Evolutionary conservation across 2,113 vertebrate genomes (phyloP).

Genomic region (Micromys minutus): DNA sequence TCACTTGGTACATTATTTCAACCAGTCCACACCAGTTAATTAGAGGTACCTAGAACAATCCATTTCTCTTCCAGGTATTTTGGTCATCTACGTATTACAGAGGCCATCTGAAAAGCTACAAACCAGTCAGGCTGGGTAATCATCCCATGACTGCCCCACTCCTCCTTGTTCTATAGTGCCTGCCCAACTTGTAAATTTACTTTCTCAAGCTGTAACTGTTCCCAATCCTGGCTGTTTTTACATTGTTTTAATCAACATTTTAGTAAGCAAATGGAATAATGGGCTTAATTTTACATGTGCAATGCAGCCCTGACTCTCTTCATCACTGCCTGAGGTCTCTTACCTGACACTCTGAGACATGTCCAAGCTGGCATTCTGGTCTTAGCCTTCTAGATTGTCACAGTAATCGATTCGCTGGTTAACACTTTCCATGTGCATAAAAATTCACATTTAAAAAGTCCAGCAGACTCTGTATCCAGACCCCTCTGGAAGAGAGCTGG

Average conservation of each 20-base stretch:
- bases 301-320: not conserved
- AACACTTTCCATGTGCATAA: slow-evolving; percentile 20
- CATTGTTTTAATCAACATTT: not conserved
- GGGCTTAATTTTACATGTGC: not conserved
- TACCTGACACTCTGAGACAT: slow-evolving; percentile 17
- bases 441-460: not conserved
- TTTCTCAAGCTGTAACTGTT: slow-evolving; percentile 1
- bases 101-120: not conserved
- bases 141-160: not conserved
- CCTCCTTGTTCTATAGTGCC: not conserved
- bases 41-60: not conserved
- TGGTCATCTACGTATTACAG: not conserved
- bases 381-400: not conserved
- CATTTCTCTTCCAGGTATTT: not conserved
- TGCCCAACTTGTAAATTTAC: not conserved
- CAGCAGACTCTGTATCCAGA: not conserved
- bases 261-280: not conserved
- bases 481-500: too few relatives aligned
- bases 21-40: not conserved
- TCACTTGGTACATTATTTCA: not conserved
- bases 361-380: not conserved
- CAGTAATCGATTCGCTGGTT: not conserved
- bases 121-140: not conserved
- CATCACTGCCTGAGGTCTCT: not conserved
- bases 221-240: not conserved